A percentile compares a stretch with the other conserved stretches of the same genome.
Conservation (phyloP, 2,888 invertebrate genomes). For the Microctonus aethiopoides region DNA sequence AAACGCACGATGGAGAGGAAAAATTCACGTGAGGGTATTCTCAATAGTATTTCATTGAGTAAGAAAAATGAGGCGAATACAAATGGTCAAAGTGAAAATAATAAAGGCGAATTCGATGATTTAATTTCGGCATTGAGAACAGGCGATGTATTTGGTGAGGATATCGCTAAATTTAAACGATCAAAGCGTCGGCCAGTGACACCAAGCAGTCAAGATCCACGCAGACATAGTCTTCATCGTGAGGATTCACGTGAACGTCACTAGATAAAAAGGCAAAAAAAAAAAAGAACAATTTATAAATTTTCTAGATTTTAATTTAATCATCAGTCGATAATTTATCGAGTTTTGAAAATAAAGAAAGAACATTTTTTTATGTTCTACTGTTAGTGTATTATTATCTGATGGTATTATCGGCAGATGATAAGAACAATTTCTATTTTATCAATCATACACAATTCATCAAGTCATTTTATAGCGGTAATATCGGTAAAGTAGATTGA, state of each 20-base stretch:
- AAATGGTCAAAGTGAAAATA: conserved; percentile 69
- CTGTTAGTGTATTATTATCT: too few relatives aligned
- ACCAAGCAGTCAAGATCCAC: conserved; percentile 70
- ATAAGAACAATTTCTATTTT: background rate
- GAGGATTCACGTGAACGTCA: conserved; percentile 77
- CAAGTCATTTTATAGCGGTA: background rate
- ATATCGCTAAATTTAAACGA: conserved; percentile 91
- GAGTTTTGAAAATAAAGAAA: too few relatives aligned
- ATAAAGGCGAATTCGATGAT: conserved; percentile 94
- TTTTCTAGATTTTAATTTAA: background rate
- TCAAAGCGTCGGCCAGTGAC: conserved; percentile 76
- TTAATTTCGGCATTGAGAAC: conserved; percentile 93
- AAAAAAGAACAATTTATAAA: background rate
- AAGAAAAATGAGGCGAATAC: conserved; percentile 73
- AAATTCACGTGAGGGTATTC: conserved; percentile 80
- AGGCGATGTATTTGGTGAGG: conserved; percentile 95
- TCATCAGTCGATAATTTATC: conserved; percentile 4
- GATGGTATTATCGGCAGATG: background rate
- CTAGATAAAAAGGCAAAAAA: conserved; percentile 39
- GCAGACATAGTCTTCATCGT: conserved; percentile 73
- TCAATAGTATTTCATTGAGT: conserved; percentile 80
- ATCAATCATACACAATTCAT: background rate
- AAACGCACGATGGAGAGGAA: conserved; percentile 90
- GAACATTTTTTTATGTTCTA: background rate
- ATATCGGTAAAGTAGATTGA: background rate